Evolutionary conservation across 1,140 invertebrate genomes (phyloP).

Genomic region (Anthonomus grandis): DNA sequence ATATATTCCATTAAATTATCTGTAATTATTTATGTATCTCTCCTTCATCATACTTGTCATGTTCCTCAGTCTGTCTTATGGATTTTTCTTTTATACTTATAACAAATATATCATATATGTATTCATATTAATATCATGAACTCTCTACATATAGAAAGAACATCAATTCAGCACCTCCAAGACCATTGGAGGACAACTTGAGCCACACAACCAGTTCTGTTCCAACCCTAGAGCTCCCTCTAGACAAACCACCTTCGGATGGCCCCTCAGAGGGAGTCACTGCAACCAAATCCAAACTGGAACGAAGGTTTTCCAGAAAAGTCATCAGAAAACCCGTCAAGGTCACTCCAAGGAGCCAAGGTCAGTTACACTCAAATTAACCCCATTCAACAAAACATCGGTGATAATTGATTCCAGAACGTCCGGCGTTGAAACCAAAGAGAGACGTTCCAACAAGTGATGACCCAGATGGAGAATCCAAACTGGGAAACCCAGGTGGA

Average conservation of each 20-base stretch:
- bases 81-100: too few species aligned
- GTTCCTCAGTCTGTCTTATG: too few species aligned
- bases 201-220: too few species aligned
- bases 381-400: too few species aligned
- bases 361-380: too few species aligned
- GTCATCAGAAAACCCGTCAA: conserved; percentile 19
- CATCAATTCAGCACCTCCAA: conserved; percentile 38
- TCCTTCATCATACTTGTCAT: too few species aligned
- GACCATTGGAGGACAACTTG: conserved; percentile 35
- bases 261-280: neutral
- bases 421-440: conserved; percentile 63
- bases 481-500: conserved; percentile 77
- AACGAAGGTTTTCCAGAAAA: conserved; percentile 24
- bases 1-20: too few species aligned
- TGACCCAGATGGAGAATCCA: conserved; percentile 64
- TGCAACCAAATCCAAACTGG: conserved; percentile 18
- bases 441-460: conserved; percentile 61
- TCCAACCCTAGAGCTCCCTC: too few species aligned
- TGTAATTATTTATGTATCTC: too few species aligned
- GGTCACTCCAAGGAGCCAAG: conserved; percentile 21
- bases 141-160: conserved; percentile 30
- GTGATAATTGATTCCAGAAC: too few species aligned
- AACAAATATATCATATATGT: too few species aligned
- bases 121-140: neutral
- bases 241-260: neutral